Conservation (phyloP, 2,888 invertebrate genomes). For the Amiota communis region DNA sequence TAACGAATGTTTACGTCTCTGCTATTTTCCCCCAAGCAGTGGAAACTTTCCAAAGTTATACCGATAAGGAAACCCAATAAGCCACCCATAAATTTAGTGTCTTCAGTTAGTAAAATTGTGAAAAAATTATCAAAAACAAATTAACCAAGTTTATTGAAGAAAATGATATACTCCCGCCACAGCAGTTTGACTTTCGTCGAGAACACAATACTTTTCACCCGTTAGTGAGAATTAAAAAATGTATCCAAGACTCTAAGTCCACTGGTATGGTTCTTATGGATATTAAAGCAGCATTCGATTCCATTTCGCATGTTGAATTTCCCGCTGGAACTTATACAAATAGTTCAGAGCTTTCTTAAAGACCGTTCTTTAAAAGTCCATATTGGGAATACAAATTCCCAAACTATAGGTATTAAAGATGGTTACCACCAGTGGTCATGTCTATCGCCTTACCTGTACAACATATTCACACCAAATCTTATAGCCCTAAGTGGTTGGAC, state of each 20-base stretch:
- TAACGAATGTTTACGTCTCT: no score
- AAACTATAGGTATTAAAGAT: not conserved
- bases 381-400: not conserved
- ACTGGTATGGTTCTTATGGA: not conserved
- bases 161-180: not conserved
- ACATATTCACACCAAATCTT: not conserved
- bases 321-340: not conserved
- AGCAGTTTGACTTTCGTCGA: no score
- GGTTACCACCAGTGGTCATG: not conserved
- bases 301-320: not conserved
- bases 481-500: not conserved
- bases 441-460: not conserved
- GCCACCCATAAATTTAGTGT: not conserved
- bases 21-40: no score
- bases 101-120: not conserved
- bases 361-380: not conserved
- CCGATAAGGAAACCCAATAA: no score
- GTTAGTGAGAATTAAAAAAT: no score
- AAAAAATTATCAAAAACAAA: not conserved
- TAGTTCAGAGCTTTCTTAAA: not conserved
- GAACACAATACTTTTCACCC: no score
- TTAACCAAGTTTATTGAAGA: not conserved
- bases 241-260: not conserved
- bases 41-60: no score
- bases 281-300: no score